Percentiles rank a stretch among this genome's conserved stretches.
phyloP scores from a whole-genome alignment of 2,888 invertebrate species.

The Carpatolechia fugitivella region DNA sequence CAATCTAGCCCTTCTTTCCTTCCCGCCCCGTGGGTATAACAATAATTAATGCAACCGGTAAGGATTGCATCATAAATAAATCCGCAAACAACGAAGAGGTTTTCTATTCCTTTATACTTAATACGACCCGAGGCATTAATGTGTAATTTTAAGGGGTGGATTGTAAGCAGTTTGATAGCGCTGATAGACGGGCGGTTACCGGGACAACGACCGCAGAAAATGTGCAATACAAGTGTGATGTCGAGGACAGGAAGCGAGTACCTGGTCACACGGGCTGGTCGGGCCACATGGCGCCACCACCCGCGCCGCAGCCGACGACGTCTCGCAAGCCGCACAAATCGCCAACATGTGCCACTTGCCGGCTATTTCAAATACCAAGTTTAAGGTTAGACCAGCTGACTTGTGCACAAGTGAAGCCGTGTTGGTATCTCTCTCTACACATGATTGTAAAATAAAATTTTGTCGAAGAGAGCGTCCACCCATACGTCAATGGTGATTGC shows the following conservation, averaged over 20 bases:
- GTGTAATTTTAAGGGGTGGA: conserved; percentile 20
- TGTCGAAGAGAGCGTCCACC: not conserved
- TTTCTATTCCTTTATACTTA: conserved; percentile 33
- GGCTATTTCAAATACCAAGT: conserved; percentile 42
- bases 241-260: conserved; percentile 50
- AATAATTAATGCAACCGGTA: conserved; percentile 43
- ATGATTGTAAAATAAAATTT: too few species aligned
- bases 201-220: conserved; percentile 40
- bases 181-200: not conserved
- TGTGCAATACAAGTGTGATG: conserved; percentile 45
- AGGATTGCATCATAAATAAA: conserved; percentile 30
- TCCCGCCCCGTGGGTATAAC: conserved; percentile 36
- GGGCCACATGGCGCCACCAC: conserved; percentile 50
- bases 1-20: conserved; percentile 39
- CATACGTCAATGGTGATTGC: not conserved
- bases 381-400: conserved; percentile 46
- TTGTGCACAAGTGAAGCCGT: conserved; percentile 3
- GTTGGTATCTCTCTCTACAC: not conserved
- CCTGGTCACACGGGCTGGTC: conserved; percentile 61
- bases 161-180: conserved; percentile 14
- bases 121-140: conserved; percentile 36
- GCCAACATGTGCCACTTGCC: conserved; percentile 55
- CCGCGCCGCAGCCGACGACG: conserved; percentile 40
- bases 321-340: conserved; percentile 52
- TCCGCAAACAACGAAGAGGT: conserved; percentile 24